Base-by-base conservation (phyloP, 2,888 invertebrate species). In the Idaea aversata region DNA sequence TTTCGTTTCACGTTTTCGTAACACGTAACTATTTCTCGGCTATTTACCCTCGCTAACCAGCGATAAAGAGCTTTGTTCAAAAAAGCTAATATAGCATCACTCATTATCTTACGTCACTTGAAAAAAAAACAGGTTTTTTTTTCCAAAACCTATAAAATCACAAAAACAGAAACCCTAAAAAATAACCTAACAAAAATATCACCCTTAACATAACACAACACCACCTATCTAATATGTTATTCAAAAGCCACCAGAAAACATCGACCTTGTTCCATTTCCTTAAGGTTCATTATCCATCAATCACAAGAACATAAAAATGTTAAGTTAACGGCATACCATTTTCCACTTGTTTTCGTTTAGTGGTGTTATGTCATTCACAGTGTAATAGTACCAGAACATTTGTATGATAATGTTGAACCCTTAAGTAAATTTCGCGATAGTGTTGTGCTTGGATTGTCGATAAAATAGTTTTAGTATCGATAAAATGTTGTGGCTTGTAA, bases 291-390 rank as follows among this genome's bases (percentile, higher is more conserved):
- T 76, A 77, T 76, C 62, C 73, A 75, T 80, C 72, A 77, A 78
- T 80, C 78, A 77, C 71, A 71, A 65, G 63, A 62, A 63, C 72
- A 78, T 81, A 79, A 80, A 25, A 79, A 67, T 72, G 68, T 75
- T 77, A 76, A 76, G 72, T 79, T 81, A 79, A 81, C 77, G 74
- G 75, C 67, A 65, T 47, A 59, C 67, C 66, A 75, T 81, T 79
- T 81, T 77, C 79, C 72, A 75, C 74, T 73, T 74, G 74, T 78
- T 80, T 80, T 78, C 78, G 72, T 74, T 65, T 62, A 74, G 67
- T 70, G 68, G 70, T 71, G 71, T 78, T 78, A 77, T 78, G 81
- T 80, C 79, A 80, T 74, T 75, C 73, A 67, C 80, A 80, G 77
- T 74, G 63, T 25, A 25, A 68, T 72, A 73, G 71, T 76, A 77